phyloP scores from a whole-genome alignment of 2,113 vertebrate species.

The Salvelinus fontinalis region DNA sequence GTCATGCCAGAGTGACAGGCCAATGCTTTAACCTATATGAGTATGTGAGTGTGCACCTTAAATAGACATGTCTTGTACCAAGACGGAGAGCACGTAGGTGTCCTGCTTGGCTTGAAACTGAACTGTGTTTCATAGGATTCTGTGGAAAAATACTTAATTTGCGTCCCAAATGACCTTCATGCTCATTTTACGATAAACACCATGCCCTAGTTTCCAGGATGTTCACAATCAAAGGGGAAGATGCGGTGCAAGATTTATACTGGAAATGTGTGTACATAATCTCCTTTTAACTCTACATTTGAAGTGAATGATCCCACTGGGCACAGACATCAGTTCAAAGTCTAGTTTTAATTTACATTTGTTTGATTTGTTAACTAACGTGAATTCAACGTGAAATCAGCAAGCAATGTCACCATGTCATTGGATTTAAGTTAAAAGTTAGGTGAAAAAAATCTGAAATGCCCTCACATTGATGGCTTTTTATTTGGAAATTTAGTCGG shows the following conservation, averaged over 20 bases:
- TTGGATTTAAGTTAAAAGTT: no score
- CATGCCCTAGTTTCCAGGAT: conserved; percentile 27
- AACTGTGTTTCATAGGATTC: conserved; percentile 10
- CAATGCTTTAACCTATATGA: no score
- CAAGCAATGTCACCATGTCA: no score
- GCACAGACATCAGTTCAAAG: no score
- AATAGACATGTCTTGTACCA: conserved; percentile 19
- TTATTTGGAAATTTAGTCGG: no score
- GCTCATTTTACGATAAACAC: conserved; percentile 12
- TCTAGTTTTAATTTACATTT: no score
- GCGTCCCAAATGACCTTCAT: not conserved
- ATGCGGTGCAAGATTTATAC: not conserved
- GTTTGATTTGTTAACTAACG: no score
- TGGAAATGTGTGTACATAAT: conserved; percentile 5
- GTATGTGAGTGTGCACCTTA: conserved; percentile 15
- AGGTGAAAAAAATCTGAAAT: no score
- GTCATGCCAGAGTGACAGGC: no score
- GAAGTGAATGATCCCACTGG: not conserved
- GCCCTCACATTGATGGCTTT: no score
- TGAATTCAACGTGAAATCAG: no score
- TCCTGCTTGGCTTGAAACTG: not conserved
- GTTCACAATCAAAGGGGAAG: conserved; percentile 17
- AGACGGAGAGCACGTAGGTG: no score
- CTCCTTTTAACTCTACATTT: not conserved
- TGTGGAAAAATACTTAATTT: conserved; percentile 22